These are phyloP conservation scores for Xestia rhomboidea DNA, from an alignment of 2,888 invertebrate genomes.

Conservation along the genomic window DNA sequence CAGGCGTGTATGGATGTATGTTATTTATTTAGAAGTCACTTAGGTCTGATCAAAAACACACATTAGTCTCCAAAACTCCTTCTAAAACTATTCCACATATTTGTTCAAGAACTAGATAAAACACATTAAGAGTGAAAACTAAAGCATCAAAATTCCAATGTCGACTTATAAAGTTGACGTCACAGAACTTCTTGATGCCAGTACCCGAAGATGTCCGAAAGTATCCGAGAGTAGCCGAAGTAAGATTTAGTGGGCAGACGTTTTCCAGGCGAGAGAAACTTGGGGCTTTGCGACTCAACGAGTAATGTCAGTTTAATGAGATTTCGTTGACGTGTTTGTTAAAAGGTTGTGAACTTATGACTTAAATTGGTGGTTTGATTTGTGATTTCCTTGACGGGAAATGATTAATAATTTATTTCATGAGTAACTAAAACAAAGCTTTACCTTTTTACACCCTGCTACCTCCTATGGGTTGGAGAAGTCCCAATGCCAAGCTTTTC, in stretches of 20 bases:
- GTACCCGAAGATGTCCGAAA: conserved; percentile 48
- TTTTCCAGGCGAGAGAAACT: conserved; percentile 38
- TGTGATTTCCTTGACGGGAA: background rate
- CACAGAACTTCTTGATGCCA: conserved; percentile 55
- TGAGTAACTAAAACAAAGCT: background rate
- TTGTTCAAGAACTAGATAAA: conserved; percentile 20
- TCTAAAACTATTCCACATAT: background rate
- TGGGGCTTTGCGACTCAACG: conserved; percentile 48
- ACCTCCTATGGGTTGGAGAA: background rate
- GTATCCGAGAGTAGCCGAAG: conserved; percentile 54
- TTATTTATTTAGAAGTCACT: background rate
- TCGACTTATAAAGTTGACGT: conserved; percentile 56
- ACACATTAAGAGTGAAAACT: conserved; percentile 42
- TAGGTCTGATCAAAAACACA: background rate
- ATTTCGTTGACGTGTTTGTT: conserved; percentile 43
- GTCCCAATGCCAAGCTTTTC: background rate
- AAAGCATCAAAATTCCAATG: conserved; percentile 57
- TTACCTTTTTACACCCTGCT: background rate
- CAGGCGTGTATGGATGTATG: background rate
- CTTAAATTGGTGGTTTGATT: background rate
- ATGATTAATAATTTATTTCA: background rate
- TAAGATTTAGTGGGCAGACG: conserved; percentile 63
- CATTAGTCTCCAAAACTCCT: background rate
- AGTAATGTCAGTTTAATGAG: conserved; percentile 59
- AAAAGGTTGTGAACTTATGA: conserved; percentile 13